A percentile compares a stretch with the other conserved stretches of the same genome.
Evolutionary conservation across 2,888 invertebrate genomes (phyloP).

Genomic region (Brachyptera putata): DNA sequence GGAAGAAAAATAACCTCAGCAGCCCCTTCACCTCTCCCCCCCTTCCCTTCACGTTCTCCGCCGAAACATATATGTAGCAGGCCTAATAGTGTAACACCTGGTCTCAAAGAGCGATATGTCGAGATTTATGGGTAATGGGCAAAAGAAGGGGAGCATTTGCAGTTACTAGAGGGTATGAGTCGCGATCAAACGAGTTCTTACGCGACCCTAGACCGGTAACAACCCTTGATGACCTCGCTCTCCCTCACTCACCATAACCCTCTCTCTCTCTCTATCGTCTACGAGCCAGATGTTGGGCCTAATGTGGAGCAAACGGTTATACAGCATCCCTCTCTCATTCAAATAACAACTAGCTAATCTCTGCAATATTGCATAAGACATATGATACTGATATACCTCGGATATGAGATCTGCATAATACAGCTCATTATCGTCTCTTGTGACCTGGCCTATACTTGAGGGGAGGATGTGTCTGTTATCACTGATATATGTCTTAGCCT

Average conservation of each 20-base stretch:
- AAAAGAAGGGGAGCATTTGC: conserved; percentile 13
- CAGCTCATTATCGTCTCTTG: background rate
- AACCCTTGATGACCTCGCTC: conserved; percentile 12
- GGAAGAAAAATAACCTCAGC: background rate
- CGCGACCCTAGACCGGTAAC: conserved; percentile 3
- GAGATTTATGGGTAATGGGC: conserved; percentile 27
- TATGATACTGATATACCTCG: background rate
- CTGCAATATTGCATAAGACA: conserved; percentile 6
- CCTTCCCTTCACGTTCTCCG: background rate
- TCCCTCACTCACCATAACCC: background rate
- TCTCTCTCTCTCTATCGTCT: background rate
- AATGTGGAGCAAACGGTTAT: conserved; percentile 9
- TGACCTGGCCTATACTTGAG: background rate
- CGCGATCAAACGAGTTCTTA: conserved; percentile 7
- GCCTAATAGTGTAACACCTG: too few relatives aligned
- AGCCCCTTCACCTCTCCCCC: too few relatives aligned
- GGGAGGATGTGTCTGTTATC: too few relatives aligned
- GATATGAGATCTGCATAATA: background rate
- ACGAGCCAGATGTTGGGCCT: conserved; percentile 8
- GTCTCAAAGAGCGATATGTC: conserved; percentile 12
- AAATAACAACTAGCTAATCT: background rate
- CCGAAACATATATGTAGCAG: too few relatives aligned
- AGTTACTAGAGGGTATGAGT: too few relatives aligned
- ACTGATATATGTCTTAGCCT: too few relatives aligned
- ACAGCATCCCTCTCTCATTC: background rate